Evolutionary conservation across 2,888 invertebrate species (phyloP).

Genomic region (Drosophila mettleri): DNA sequence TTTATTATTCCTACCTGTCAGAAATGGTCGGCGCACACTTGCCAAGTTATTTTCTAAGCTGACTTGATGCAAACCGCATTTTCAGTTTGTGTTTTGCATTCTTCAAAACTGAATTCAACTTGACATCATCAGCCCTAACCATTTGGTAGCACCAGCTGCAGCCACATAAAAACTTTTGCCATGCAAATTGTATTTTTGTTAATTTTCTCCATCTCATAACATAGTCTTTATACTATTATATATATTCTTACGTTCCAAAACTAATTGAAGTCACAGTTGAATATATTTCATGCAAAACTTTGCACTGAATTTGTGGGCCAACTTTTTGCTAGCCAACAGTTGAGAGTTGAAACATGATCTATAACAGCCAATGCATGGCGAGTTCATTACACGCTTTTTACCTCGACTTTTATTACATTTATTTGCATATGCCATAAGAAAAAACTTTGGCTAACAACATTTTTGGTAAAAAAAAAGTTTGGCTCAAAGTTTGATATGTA

Average conservation of each 20-base stretch:
- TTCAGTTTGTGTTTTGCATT: slow-evolving; percentile 22
- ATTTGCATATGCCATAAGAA: slow-evolving; percentile 4
- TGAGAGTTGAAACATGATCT: slow-evolving; percentile 3
- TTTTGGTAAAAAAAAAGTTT: slow-evolving; percentile 15
- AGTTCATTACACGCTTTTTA: slow-evolving; percentile 26
- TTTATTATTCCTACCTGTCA: slow-evolving; percentile 31
- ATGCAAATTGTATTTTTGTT: neutral
- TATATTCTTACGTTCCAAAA: neutral
- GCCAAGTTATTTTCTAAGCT: slow-evolving; percentile 9
- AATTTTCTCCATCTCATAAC: too few relatives aligned
- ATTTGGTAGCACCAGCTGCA: slow-evolving; percentile 35
- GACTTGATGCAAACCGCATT: slow-evolving; percentile 23
- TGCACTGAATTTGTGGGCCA: neutral
- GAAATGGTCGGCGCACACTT: slow-evolving; percentile 32
- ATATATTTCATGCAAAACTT: neutral
- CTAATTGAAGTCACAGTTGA: slow-evolving; percentile 1
- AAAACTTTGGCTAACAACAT: slow-evolving; percentile 22
- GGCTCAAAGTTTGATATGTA: slow-evolving; percentile 2
- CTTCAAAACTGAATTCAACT: slow-evolving; percentile 48
- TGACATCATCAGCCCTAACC: slow-evolving; percentile 52
- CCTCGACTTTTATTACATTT: slow-evolving; percentile 15
- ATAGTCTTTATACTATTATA: too few relatives aligned
- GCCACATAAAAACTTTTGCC: slow-evolving; percentile 2
- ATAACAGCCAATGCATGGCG: neutral
- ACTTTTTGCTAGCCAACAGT: neutral